Base-by-base conservation (phyloP, 2,797 vertebrate genomes). In the Pipistrellus pipistrellus region DNA sequence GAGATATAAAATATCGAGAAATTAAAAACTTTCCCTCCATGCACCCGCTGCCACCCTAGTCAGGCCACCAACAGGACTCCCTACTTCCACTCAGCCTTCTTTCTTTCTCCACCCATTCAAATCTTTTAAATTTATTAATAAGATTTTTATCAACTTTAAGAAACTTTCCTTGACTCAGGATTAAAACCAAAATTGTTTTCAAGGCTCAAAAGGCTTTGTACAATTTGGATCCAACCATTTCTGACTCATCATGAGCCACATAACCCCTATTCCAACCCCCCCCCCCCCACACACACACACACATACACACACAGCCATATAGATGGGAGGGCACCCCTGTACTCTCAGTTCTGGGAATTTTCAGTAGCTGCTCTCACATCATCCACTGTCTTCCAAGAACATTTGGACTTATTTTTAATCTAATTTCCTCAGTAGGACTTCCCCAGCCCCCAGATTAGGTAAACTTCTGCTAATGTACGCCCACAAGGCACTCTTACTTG, bases 61-160 rank as follows among this genome's bases (percentile, higher is more conserved):
- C 35, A 30, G n/a, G 18, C 12, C 27, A 55, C 53, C 69, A 5
- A n/a, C 27, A 0, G 38, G 53, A 51, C 46, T 68, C 55, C 11
- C 76, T 35, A 2, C 18, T 57, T 15, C 13, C 18, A 59, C 38
- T 57, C 66, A 2, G 11, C 38, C 55, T 75, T 87, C 15, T 8
- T 91, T 76, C 76, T 76, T 73, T 64, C 14, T 30, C 73, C 1
- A 32, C 6, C 59, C 51, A 48, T 77, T n/a, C 78, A 76, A 21
- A 76, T 7, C 10, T 57, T 89, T 93, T 81, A 18, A 12, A 87
- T 73, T 93, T 66, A 73, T 23, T 23, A 77, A 55, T 32, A 57
- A 6, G 46, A 66, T 78, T 57, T 46, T 48, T 69, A 77, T 64
- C 92, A 82, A 32, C 41, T 30, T 81, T 78, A n/a, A 51, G 69